Base-by-base conservation (phyloP, 2,113 vertebrate genomes). In the Cinclus mexicanus region DNA sequence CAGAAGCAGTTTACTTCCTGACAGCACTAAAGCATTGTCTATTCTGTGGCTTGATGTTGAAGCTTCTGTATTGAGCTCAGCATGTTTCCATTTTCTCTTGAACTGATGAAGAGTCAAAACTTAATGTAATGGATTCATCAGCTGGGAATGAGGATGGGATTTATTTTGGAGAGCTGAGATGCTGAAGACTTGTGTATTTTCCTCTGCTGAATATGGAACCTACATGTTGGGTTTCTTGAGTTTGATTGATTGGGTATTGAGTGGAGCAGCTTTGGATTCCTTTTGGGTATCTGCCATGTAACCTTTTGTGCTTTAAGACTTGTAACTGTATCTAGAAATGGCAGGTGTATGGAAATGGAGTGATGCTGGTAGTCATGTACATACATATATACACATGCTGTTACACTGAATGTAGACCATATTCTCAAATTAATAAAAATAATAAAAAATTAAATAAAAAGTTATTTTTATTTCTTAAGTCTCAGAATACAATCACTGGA, bases 141-240 rank as follows among this genome's bases (percentile, higher is more conserved):
- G 14, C 46, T 65, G 37, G 39, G 5, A 57, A 18, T 31, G 50
- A 74, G 19, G 42, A 35, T 83, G 39, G n/a, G 46, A 25, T 69
- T 56, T 70, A 33, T 65, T 83, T 35, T 83, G 18, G 56, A 83
- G 56, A 56, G 37, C 11, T 14, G 44, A 55, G 26, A 49, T 70
- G 18, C 2, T 41, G 60, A 81, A 87, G 37, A 33, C 4, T 50
- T 68, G 6, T 0, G 0, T 35, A 4, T 52, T 50, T 17, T 74
- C 2, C 6, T 50, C 4, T 57, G 72, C 42, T 75, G 64, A 68
- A 23, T 67, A 14, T 39, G 42, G 21, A 76, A 86, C 7, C 49
- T 80, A 2, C 9, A 7, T 1, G 1, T 37, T 76, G 44, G 23
- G 46, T 76, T 76, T 79, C 49, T 71, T 68, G 82, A 31, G 28